Evolutionary conservation across 2,113 vertebrate genomes (phyloP).

Genomic region (Trinectes maculatus): DNA sequence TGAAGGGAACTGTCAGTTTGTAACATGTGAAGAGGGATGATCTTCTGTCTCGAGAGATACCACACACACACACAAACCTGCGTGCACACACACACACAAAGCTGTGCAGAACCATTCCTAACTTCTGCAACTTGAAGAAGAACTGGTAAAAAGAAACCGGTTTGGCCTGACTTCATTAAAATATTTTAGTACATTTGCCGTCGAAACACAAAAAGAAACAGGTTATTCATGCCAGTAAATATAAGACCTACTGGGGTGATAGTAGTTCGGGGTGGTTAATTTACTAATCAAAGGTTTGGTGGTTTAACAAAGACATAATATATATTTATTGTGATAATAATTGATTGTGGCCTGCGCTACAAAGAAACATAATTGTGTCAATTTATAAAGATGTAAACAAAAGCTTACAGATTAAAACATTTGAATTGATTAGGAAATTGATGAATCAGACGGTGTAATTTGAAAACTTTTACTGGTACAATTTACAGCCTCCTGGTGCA

Average conservation of each 20-base stretch:
- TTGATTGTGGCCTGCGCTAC: too few species aligned
- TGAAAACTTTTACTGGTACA: too few species aligned
- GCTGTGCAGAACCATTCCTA: neutral
- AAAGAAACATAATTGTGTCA: too few species aligned
- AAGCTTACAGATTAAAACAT: too few species aligned
- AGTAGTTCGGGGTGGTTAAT: neutral
- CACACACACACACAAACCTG: neutral
- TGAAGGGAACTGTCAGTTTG: slow-evolving; percentile 37
- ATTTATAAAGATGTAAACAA: too few species aligned
- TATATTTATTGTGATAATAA: too few species aligned
- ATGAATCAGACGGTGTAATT: too few species aligned
- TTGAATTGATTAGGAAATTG: too few species aligned
- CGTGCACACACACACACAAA: neutral
- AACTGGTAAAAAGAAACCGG: neutral
- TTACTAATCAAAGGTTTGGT: neutral
- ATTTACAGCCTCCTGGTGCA: too few species aligned
- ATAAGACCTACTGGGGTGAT: too few species aligned
- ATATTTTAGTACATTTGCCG: too few species aligned
- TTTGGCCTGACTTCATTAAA: neutral
- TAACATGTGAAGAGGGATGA: slow-evolving; percentile 27
- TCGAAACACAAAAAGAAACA: neutral
- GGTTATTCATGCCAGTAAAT: neutral
- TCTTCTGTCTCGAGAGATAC: slow-evolving; percentile 19
- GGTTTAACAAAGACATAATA: neutral
- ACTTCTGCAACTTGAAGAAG: neutral